Base-by-base conservation (phyloP, 2,113 vertebrate genomes). In the Columbina picui region DNA sequence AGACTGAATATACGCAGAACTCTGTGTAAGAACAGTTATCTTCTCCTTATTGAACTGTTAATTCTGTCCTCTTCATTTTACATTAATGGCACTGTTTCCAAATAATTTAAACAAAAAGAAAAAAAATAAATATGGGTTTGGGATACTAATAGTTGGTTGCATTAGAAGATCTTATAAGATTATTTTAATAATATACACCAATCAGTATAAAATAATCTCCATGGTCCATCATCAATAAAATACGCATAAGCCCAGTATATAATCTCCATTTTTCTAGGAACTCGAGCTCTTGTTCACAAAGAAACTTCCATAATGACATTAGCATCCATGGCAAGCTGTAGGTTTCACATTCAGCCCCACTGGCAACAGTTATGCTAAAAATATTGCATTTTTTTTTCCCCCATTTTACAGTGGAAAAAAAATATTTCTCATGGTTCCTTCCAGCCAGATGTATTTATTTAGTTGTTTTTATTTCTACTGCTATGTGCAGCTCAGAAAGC, bases 311-410 rank as follows among this genome's bases (percentile, higher is more conserved):
- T 38, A 71, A 1, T 67, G 20, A 38, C 6, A 3, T 49, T 63
- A 55, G 30, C 43, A 69, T 56, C 19, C 5, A 4, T n/a, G n/a
- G 56, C 43, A 81, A 71, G 43, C 41, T 55, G 32, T 34, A 32
- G 5, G 14, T 71, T 71, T 78, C 18, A 41, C 39, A 29, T 23
- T 63, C 26, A 59, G 21, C 12, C 52, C 18, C 18, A 27, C 14
- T 47, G 32, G 38, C 65, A 84, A 64, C 43, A 39, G 20, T 82
- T 89, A 38, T 68, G 38, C 67, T 84, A 43, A 82, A 81, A 21
- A 27, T 36, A 49, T 15, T 74, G 23, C 59, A 22, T 1, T 7
- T 45, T 7, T 45, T 22, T 3, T 1, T 0, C 15, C 6, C 2
- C 27, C 1, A 55, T 38, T 84, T 83, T 70, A 45, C 29, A 70